Percentiles rank a stretch among this genome's conserved stretches.
Conservation (phyloP, 2,113 vertebrate species). For the Irena cyanogastra region DNA sequence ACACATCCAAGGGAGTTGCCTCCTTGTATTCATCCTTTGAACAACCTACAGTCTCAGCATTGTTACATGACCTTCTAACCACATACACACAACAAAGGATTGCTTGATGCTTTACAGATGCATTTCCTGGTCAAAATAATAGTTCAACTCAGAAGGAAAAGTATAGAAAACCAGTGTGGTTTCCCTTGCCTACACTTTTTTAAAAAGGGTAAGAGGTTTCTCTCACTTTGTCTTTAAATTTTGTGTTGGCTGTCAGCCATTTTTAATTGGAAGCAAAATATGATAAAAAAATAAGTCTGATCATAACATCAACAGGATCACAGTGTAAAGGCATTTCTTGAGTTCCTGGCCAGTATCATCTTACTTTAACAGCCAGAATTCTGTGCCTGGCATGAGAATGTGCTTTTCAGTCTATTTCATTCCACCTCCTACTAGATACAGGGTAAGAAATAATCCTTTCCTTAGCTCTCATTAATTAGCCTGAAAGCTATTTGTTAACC, state of each 20-base stretch:
- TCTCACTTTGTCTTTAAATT: background rate
- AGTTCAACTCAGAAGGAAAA: background rate
- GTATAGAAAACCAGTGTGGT: background rate
- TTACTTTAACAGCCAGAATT: background rate
- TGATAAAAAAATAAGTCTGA: background rate
- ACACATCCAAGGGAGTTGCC: background rate
- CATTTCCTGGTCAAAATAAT: background rate
- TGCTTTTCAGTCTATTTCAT: background rate
- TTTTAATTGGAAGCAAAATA: background rate
- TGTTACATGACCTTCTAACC: background rate
- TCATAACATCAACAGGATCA: background rate
- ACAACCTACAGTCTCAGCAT: background rate
- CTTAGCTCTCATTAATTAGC: background rate
- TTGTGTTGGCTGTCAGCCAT: background rate
- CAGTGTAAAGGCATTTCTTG: background rate
- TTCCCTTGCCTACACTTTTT: background rate
- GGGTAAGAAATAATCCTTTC: background rate
- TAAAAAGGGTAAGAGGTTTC: background rate
- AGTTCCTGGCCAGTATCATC: background rate
- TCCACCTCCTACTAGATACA: background rate
- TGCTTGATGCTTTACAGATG: background rate
- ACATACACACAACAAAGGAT: background rate
- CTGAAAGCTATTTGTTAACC: background rate
- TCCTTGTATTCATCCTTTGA: background rate
- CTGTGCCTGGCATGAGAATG: background rate